Percentiles rank a stretch among this genome's conserved stretches.
Conservation (phyloP, 35 echinoderm and acorn worm species). For the Ophiothrix spiculata region DNA sequence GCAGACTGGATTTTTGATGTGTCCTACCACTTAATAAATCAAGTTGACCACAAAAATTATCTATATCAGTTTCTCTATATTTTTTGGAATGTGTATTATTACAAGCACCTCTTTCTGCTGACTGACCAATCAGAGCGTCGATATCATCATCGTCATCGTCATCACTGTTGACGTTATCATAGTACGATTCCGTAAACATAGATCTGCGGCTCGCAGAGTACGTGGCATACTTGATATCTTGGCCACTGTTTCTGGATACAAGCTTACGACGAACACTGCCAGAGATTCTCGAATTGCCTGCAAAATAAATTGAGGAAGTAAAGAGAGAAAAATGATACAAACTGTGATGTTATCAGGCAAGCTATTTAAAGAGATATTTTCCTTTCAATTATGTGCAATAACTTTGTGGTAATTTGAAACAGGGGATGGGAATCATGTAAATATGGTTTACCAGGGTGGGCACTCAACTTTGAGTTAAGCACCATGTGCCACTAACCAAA, state of each 20-base stretch:
- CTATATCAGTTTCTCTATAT: neutral
- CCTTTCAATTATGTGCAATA: too few species aligned
- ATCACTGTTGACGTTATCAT: conserved; percentile 72
- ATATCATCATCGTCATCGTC: conserved; percentile 23
- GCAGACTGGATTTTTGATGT: neutral
- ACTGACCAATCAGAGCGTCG: neutral
- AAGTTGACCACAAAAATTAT: neutral
- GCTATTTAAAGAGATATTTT: too few species aligned
- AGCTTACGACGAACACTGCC: conserved; percentile 64
- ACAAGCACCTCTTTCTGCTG: neutral
- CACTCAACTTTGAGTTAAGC: too few species aligned
- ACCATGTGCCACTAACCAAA: too few species aligned
- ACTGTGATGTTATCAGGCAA: too few species aligned
- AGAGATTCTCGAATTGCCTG: neutral
- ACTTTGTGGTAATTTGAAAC: too few species aligned
- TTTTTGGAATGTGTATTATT: neutral
- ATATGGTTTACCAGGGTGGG: too few species aligned
- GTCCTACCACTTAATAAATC: neutral
- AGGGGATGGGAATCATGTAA: too few species aligned
- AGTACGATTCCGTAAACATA: conserved; percentile 44
- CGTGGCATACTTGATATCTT: conserved; percentile 78
- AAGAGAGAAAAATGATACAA: neutral
- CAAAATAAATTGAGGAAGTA: neutral
- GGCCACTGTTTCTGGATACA: conserved; percentile 41
- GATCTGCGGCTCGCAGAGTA: conserved; percentile 73